Evolutionary conservation across 2,888 invertebrate genomes (phyloP).

Genomic region (Eupithecia subfuscata): DNA sequence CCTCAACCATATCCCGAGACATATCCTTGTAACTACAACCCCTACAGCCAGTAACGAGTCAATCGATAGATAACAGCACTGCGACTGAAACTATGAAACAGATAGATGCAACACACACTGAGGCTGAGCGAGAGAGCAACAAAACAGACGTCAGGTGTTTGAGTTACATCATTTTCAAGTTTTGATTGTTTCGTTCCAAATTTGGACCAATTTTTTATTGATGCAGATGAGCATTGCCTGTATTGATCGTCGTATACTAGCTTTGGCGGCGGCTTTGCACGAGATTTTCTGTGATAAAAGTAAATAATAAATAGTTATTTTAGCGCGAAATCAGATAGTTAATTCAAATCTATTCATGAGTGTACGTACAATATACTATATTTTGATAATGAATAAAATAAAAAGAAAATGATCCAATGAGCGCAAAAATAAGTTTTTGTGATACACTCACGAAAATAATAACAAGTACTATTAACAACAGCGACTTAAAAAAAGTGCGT

Average conservation of each 20-base stretch:
- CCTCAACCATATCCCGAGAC: conserved; percentile 38
- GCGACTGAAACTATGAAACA: conserved; percentile 49
- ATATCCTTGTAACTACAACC: conserved; percentile 31
- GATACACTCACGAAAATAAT: neutral
- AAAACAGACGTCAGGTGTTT: conserved; percentile 32
- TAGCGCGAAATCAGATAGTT: no score
- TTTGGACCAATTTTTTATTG: neutral
- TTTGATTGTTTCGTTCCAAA: conserved; percentile 1
- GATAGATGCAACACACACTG: conserved; percentile 39
- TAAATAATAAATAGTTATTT: no score
- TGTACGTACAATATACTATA: no score
- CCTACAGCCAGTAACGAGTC: conserved; percentile 36
- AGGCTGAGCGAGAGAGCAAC: conserved; percentile 46
- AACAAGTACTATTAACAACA: neutral
- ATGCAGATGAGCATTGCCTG: neutral
- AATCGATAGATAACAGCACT: conserved; percentile 58
- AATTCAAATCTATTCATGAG: no score
- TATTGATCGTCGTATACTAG: neutral
- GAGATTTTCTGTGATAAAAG: neutral
- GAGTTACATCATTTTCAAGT: conserved; percentile 35
- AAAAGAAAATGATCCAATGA: no score
- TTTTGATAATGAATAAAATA: no score
- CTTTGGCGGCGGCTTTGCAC: neutral
- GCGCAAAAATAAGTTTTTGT: no score
- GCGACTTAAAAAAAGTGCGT: conserved; percentile 65